These are phyloP conservation scores for Tenebrosternarchus preto DNA, from an alignment of 2,113 vertebrate species.

Conservation along the genomic window DNA sequence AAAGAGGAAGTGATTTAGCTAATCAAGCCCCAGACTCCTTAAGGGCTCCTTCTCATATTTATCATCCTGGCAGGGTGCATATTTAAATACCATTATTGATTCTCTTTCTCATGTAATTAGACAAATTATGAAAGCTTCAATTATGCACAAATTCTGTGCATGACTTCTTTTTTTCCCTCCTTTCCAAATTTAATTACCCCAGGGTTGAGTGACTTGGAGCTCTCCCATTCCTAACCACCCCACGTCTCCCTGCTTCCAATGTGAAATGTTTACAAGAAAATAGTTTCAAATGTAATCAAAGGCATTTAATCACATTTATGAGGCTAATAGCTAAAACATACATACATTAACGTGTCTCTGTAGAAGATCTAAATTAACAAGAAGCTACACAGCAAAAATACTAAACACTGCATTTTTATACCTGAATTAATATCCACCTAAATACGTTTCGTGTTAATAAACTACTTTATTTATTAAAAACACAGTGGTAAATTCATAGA, in stretches of 20 bases:
- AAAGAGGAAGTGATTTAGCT: constrained; percentile 53
- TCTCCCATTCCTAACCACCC: constrained; percentile 12
- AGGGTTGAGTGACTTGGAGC: constrained; percentile 16
- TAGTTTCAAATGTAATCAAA: constrained; percentile 25
- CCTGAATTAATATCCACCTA: not conserved
- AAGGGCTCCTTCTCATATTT: constrained; percentile 59
- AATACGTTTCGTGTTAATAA: too few relatives aligned
- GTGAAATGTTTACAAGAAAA: constrained; percentile 18
- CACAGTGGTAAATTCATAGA: not conserved
- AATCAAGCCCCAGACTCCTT: constrained; percentile 63
- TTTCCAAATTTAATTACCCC: constrained; percentile 45
- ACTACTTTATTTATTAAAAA: not conserved
- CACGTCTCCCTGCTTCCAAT: not conserved
- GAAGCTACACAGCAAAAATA: not conserved
- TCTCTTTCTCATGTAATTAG: constrained; percentile 56
- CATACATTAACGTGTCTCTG: constrained; percentile 9
- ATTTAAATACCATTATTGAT: constrained; percentile 63
- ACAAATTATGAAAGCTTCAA: constrained; percentile 58
- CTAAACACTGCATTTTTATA: not conserved
- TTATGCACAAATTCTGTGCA: constrained; percentile 54
- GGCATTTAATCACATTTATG: not conserved
- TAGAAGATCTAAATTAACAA: not conserved
- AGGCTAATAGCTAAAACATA: constrained; percentile 7
- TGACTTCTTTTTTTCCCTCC: constrained; percentile 18
- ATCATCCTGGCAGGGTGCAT: constrained; percentile 57